phyloP scores from a whole-genome alignment of 2,888 invertebrate genomes.

The Gymnoscelis rufifasciata region DNA sequence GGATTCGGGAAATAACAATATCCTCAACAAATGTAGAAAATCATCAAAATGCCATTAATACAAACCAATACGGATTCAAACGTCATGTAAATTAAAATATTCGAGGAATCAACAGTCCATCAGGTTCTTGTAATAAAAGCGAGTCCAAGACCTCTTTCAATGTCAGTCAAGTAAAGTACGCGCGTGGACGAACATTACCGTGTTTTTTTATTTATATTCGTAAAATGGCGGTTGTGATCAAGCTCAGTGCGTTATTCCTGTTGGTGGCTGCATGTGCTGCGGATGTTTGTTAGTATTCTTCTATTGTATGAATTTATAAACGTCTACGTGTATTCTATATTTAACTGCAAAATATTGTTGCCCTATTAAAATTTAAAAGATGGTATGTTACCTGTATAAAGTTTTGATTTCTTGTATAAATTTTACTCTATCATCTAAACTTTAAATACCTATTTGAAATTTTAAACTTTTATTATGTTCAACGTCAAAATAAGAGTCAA shows the following conservation, averaged over 20 bases:
- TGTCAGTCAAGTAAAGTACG: constrained; percentile 58
- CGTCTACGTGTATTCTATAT: no score
- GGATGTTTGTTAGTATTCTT: constrained; percentile 59
- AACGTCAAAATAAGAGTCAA: no score
- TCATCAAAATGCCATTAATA: not conserved
- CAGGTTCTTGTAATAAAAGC: constrained; percentile 61
- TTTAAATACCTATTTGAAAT: no score
- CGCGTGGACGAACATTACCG: no score
- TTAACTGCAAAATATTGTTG: no score
- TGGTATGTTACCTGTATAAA: no score
- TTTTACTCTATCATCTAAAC: no score
- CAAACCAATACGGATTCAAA: constrained; percentile 6
- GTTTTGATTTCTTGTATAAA: no score
- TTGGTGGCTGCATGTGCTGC: constrained; percentile 55
- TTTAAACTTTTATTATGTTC: no score
- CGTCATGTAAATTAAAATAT: constrained; percentile 30
- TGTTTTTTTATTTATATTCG: no score
- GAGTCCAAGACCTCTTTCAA: constrained; percentile 57
- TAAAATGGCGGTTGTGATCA: constrained; percentile 67
- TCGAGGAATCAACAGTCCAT: constrained; percentile 50
- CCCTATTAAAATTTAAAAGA: no score
- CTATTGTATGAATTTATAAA: no score
- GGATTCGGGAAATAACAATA: not conserved
- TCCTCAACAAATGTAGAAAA: not conserved
- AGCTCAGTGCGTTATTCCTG: constrained; percentile 69